These are phyloP conservation scores for Triplophysa yarkandensis DNA, from an alignment of 2,797 vertebrate species.

Conservation along the genomic window DNA sequence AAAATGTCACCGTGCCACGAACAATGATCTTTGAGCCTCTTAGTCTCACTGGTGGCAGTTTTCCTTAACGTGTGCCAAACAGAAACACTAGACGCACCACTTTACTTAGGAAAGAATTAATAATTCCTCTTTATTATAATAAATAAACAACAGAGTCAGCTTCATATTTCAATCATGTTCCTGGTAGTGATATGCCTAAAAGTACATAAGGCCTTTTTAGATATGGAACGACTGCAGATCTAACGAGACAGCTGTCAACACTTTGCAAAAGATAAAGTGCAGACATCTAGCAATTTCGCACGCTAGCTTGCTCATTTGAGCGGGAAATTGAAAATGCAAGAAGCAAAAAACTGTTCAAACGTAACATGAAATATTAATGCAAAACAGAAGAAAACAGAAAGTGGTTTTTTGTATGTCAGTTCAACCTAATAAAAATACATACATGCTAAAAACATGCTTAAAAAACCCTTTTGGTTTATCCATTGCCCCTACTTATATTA, in stretches of 20 bases:
- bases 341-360: slow-evolving; percentile 11
- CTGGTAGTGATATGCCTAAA: background rate
- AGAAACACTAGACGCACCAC: slow-evolving; percentile 6
- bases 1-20: slow-evolving; percentile 43
- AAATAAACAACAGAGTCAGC: background rate
- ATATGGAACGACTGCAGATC: slow-evolving; percentile 12
- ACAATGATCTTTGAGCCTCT: slow-evolving; percentile 10
- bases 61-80: slow-evolving; percentile 10
- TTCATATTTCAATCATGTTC: background rate
- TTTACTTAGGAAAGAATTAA: background rate
- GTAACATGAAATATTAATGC: background rate
- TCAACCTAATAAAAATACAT: no score
- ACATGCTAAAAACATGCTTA: no score
- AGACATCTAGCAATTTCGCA: slow-evolving; percentile 33
- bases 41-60: slow-evolving; percentile 16
- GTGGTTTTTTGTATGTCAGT: no score
- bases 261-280: slow-evolving; percentile 16
- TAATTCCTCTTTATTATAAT: background rate
- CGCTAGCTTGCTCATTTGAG: slow-evolving; percentile 44
- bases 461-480: no score
- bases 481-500: no score
- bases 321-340: slow-evolving; percentile 43
- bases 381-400: background rate
- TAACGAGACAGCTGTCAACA: slow-evolving; percentile 10
- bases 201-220: background rate